phyloP scores from a whole-genome alignment of 2,797 vertebrate genomes.

The Squalus acanthias region DNA sequence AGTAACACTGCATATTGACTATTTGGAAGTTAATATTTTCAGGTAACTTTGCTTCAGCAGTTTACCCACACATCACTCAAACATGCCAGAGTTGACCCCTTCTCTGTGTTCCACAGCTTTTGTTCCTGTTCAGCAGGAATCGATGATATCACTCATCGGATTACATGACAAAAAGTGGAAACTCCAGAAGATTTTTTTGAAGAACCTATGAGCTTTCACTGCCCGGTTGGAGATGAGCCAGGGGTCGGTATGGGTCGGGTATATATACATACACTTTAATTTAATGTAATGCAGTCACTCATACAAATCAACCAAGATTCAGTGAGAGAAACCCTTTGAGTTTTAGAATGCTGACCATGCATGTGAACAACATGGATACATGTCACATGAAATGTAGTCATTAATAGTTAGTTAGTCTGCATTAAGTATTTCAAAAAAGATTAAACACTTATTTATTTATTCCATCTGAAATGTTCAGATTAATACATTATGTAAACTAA shows the following conservation, averaged over 20 bases:
- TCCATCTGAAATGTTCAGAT: background rate
- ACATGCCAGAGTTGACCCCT: background rate
- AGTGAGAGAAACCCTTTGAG: background rate
- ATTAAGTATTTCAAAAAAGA: background rate
- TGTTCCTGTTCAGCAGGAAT: background rate
- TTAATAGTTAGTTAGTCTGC: background rate
- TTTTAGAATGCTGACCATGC: background rate
- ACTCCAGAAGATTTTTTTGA: background rate
- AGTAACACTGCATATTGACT: background rate
- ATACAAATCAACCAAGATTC: constrained; percentile 14
- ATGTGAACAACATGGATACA: background rate
- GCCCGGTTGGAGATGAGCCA: background rate
- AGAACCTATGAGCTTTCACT: background rate
- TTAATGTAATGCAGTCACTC: background rate
- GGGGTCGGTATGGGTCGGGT: background rate
- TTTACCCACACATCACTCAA: background rate
- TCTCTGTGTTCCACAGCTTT: background rate
- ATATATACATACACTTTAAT: background rate
- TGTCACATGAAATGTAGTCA: background rate
- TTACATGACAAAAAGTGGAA: background rate
- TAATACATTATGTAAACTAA: background rate
- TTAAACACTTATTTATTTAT: background rate
- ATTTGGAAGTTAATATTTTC: background rate
- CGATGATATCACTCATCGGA: background rate
- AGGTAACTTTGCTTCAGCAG: background rate